phyloP scores from a whole-genome alignment of 2,888 invertebrate species.

The Heliconius ismenius region DNA sequence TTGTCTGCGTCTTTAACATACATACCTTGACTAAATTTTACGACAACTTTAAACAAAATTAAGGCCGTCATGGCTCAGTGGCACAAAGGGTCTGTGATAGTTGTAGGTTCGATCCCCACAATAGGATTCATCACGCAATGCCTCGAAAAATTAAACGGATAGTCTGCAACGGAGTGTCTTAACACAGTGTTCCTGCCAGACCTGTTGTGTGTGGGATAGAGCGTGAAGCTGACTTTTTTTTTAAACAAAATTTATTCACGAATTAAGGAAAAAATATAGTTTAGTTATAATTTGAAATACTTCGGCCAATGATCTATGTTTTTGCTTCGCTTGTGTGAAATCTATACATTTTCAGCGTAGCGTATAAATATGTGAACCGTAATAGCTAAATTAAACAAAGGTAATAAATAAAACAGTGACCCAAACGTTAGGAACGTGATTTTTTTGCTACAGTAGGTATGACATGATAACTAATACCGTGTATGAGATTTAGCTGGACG shows the following conservation, averaged over 20 bases:
- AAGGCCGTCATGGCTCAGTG: too few species aligned
- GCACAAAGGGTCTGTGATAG: too few species aligned
- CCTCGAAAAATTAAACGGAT: too few species aligned
- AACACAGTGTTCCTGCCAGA: too few species aligned
- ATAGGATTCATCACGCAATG: too few species aligned
- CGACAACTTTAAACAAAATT: not conserved
- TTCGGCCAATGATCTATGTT: not conserved
- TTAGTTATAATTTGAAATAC: not conserved
- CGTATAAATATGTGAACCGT: not conserved
- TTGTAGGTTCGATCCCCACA: too few species aligned
- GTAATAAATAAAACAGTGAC: slow-evolving; percentile 9
- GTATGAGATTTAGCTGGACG: not conserved
- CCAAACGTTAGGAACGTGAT: slow-evolving; percentile 3
- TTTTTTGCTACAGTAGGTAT: not conserved
- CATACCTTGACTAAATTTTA: slow-evolving; percentile 5
- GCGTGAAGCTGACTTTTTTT: too few species aligned
- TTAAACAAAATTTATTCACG: not conserved
- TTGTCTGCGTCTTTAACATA: slow-evolving; percentile 45
- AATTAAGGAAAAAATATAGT: not conserved
- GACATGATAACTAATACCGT: not conserved
- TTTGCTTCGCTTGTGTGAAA: not conserved
- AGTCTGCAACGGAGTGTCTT: too few species aligned
- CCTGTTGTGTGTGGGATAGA: too few species aligned
- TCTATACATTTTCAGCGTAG: not conserved
- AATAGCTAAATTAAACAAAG: slow-evolving; percentile 11